Conservation (phyloP, 2,113 vertebrate genomes). For the Corythoichthys haematopterus region DNA sequence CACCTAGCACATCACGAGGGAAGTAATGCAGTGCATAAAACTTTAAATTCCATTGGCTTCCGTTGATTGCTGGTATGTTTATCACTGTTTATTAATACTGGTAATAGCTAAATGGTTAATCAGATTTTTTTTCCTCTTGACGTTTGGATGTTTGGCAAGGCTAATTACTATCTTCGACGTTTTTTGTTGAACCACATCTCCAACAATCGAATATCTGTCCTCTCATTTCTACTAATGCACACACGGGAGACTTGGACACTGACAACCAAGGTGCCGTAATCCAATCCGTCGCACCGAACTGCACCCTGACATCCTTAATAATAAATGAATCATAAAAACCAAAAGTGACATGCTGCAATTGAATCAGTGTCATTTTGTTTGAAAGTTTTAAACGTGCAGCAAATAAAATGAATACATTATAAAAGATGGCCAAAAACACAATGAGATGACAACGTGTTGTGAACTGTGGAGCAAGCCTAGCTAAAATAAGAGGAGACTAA, state of each 20-base stretch:
- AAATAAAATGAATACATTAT: conserved; percentile 54
- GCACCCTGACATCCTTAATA: conserved; percentile 59
- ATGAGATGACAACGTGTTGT: conserved; percentile 14
- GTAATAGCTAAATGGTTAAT: not conserved
- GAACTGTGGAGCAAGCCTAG: not conserved
- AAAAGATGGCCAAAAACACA: conserved; percentile 47
- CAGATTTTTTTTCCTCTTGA: not conserved
- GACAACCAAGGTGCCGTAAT: conserved; percentile 38
- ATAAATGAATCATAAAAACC: conserved; percentile 67
- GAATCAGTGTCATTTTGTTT: conserved; percentile 61
- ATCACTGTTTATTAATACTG: not conserved
- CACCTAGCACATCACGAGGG: not conserved
- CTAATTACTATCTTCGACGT: not conserved
- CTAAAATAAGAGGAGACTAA: not conserved
- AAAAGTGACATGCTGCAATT: conserved; percentile 70
- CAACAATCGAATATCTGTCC: conserved; percentile 1
- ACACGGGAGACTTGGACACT: conserved; percentile 4
- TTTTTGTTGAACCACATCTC: conserved; percentile 14
- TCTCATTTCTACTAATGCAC: not conserved
- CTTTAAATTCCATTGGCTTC: not conserved
- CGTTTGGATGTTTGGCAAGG: not conserved
- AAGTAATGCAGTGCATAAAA: not conserved
- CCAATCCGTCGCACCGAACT: conserved; percentile 35
- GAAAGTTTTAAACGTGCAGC: conserved; percentile 64
- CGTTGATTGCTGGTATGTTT: not conserved